These are phyloP conservation scores for Deilephila elpenor DNA, from an alignment of 2,888 invertebrate species.

Conservation along the genomic window DNA sequence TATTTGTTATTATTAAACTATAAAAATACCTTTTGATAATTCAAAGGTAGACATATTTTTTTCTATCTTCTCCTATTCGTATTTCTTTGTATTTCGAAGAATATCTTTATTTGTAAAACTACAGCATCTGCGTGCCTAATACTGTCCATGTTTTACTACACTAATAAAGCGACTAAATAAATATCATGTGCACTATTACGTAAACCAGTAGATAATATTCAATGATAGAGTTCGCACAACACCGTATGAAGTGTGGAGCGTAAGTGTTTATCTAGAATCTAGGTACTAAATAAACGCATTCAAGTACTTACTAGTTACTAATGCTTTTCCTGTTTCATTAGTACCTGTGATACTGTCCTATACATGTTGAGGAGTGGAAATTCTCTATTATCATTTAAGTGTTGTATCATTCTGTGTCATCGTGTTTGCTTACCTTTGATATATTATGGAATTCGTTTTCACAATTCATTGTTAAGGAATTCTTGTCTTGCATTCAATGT, in stretches of 20 bases:
- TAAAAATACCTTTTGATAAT: no score
- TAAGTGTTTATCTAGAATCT: background rate
- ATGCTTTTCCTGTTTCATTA: background rate
- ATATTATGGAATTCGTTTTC: conserved; percentile 12
- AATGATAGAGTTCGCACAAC: background rate
- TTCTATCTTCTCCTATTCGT: no score
- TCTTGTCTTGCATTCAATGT: background rate
- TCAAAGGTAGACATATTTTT: no score
- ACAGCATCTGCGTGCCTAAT: no score
- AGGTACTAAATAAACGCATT: background rate
- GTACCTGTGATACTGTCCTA: background rate
- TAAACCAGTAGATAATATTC: no score
- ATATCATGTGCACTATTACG: no score
- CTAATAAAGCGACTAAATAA: no score
- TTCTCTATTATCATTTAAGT: conserved; percentile 2
- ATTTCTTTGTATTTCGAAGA: no score
- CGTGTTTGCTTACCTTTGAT: conserved; percentile 1
- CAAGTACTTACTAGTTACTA: background rate
- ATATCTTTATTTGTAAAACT: no score
- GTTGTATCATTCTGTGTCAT: conserved; percentile 4
- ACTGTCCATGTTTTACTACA: no score
- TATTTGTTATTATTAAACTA: no score
- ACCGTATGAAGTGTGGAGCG: background rate
- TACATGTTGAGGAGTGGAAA: background rate
- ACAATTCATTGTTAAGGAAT: background rate